Conservation (phyloP, 2,888 invertebrate genomes). For the Lepidochrysops patricia region DNA sequence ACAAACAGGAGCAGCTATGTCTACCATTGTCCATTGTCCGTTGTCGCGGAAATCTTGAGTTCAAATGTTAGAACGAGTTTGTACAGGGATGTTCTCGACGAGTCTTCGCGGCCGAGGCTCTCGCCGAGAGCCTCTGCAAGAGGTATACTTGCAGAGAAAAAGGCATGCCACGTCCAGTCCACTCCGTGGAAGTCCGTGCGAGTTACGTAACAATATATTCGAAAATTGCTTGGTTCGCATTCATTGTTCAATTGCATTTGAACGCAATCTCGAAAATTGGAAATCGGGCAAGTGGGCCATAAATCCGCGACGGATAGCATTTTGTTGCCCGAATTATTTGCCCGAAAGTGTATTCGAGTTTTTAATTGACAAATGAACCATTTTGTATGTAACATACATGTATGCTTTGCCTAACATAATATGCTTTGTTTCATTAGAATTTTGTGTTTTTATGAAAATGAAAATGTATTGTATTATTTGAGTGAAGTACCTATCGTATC, state of each 20-base stretch:
- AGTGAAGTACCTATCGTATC: not conserved
- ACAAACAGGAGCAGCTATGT: too few species aligned
- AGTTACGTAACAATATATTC: constrained; percentile 17
- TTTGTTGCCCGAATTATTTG: constrained; percentile 11
- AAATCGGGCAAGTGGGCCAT: constrained; percentile 17
- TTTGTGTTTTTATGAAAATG: not conserved
- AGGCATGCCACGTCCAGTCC: constrained; percentile 11
- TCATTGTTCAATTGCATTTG: constrained; percentile 17
- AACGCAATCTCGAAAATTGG: constrained; percentile 21
- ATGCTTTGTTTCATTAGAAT: not conserved
- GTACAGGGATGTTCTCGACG: too few species aligned
- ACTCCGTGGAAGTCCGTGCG: not conserved
- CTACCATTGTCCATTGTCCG: too few species aligned
- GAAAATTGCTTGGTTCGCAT: constrained; percentile 21
- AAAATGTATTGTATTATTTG: not conserved
- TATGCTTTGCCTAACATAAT: not conserved
- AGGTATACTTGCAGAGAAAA: too few species aligned
- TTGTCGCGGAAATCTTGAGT: too few species aligned
- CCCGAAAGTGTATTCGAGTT: not conserved
- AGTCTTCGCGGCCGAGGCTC: too few species aligned
- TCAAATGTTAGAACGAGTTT: too few species aligned
- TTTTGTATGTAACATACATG: not conserved
- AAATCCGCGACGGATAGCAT: constrained; percentile 17
- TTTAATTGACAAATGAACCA: not conserved
- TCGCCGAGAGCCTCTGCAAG: too few species aligned